A percentile compares a stretch with the other conserved stretches of the same genome.
phyloP scores from a whole-genome alignment of 2,888 invertebrate genomes.

The Hydropsyche betteni region DNA sequence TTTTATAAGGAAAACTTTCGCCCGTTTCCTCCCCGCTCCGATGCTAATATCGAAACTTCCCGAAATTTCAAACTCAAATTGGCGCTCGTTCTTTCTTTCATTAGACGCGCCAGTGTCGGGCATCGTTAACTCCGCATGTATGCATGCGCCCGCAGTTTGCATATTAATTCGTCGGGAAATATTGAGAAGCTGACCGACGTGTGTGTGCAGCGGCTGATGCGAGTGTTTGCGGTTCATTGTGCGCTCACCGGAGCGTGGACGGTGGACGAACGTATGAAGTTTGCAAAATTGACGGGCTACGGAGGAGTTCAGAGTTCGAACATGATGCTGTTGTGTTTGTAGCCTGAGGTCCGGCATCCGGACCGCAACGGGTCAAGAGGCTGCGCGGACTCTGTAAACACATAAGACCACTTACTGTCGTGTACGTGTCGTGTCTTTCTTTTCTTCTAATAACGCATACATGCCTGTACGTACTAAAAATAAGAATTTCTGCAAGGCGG shows the following conservation, averaged over 20 bases:
- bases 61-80: too few relatives aligned
- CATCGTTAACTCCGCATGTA: not conserved
- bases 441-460: constrained; percentile 14
- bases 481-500: too few relatives aligned
- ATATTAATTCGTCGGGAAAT: constrained; percentile 1
- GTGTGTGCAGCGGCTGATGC: not conserved
- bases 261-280: not conserved
- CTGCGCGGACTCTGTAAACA: not conserved
- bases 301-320: not conserved
- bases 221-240: constrained; percentile 39
- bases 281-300: not conserved
- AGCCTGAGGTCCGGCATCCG: constrained; percentile 42
- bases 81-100: too few relatives aligned
- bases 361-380: constrained; percentile 42
- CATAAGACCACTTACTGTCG: not conserved
- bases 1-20: too few relatives aligned
- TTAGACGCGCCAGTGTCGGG: too few relatives aligned
- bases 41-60: too few relatives aligned
- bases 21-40: too few relatives aligned
- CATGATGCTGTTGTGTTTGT: constrained; percentile 1
- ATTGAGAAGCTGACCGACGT: not conserved
- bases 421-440: not conserved
- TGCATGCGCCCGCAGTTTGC: constrained; percentile 1
- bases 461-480: not conserved
- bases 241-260: constrained; percentile 28